A percentile compares a stretch with the other conserved stretches of the same genome.
phyloP scores from a whole-genome alignment of 2,888 invertebrate genomes.

The Trichopoda pennipes region DNA sequence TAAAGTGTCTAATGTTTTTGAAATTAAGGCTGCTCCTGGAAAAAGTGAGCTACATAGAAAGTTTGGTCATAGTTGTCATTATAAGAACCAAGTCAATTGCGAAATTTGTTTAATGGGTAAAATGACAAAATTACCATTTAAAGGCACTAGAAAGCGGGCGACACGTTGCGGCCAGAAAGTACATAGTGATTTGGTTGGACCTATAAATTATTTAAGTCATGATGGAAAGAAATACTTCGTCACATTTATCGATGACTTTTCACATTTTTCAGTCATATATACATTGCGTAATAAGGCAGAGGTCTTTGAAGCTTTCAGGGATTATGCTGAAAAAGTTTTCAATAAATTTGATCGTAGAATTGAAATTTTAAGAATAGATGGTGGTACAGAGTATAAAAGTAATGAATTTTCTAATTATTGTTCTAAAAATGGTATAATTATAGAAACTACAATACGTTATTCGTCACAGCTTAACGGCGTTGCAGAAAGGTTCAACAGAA shows the following conservation, averaged over 20 bases:
- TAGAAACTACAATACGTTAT: constrained; percentile 16
- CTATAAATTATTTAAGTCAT: constrained; percentile 12
- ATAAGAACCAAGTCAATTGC: background rate
- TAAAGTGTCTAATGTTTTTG: no score
- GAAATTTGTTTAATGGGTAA: constrained; percentile 4
- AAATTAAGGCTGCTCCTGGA: no score
- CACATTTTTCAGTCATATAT: constrained; percentile 21
- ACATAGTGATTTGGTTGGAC: constrained; percentile 28
- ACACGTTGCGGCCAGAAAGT: background rate
- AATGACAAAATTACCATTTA: constrained; percentile 16
- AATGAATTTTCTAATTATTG: constrained; percentile 12
- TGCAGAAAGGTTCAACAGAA: no score
- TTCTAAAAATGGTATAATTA: constrained; percentile 2
- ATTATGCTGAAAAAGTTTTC: constrained; percentile 25
- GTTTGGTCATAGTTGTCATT: constrained; percentile 21
- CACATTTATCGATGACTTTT: constrained; percentile 30
- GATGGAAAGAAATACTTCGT: constrained; percentile 18
- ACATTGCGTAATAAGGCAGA: background rate
- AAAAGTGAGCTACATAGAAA: no score
- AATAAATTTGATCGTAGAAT: no score
- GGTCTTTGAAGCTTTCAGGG: constrained; percentile 2
- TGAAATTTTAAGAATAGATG: no score
- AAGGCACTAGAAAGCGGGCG: constrained; percentile 2
- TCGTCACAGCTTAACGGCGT: constrained; percentile 29
- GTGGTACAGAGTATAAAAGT: no score